A percentile compares a stretch with the other conserved stretches of the same genome.
phyloP scores from a whole-genome alignment of 2,888 invertebrate genomes.

The Azorinus chamasolen region DNA sequence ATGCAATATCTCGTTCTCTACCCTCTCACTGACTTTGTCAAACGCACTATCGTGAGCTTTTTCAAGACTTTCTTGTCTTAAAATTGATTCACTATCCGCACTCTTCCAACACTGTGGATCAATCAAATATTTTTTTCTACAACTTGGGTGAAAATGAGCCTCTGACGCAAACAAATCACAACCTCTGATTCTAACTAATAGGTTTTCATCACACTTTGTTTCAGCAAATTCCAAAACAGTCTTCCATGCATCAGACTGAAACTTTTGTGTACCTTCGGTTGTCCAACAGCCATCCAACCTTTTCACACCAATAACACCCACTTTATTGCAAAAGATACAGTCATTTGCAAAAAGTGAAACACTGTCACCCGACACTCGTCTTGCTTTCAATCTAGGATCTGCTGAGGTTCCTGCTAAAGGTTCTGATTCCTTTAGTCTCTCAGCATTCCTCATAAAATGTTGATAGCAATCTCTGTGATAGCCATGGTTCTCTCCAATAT shows the following conservation, averaged over 20 bases:
- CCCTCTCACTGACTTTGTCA: constrained; percentile 12
- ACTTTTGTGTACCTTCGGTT: constrained; percentile 7
- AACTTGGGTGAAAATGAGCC: constrained; percentile 14
- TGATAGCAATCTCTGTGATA: constrained; percentile 31
- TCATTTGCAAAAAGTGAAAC: constrained; percentile 13
- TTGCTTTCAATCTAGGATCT: neutral
- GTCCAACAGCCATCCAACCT: constrained; percentile 7
- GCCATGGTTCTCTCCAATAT: constrained; percentile 12
- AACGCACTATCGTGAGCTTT: constrained; percentile 7
- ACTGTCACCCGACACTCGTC: constrained; percentile 4
- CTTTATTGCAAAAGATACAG: constrained; percentile 25
- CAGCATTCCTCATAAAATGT: constrained; percentile 17
- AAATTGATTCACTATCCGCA: constrained; percentile 2
- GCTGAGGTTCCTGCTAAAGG: neutral
- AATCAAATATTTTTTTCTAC: constrained; percentile 17
- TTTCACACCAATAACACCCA: neutral
- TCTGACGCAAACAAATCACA: constrained; percentile 25
- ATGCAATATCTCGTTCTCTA: constrained; percentile 11
- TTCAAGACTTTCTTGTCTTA: constrained; percentile 6
- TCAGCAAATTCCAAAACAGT: constrained; percentile 13
- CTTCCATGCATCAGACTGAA: constrained; percentile 12
- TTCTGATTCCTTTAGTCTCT: constrained; percentile 18
- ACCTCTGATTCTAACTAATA: constrained; percentile 16
- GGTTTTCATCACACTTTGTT: constrained; percentile 9
- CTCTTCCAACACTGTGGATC: constrained; percentile 16